phyloP scores from a whole-genome alignment of 2,797 vertebrate species.

The Trachops cirrhosus region DNA sequence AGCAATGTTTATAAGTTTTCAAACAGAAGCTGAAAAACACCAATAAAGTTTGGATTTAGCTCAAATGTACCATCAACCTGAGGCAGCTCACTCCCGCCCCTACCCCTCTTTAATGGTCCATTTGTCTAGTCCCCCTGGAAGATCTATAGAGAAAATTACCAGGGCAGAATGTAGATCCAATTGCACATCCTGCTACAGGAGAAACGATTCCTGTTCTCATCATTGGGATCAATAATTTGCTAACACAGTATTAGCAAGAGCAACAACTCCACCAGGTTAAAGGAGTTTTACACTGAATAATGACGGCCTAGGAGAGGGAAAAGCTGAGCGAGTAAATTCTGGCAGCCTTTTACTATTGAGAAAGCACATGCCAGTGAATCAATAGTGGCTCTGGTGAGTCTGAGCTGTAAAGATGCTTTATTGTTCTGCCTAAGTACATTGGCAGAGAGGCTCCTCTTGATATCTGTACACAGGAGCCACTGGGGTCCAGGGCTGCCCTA shows the following conservation, averaged over 20 bases:
- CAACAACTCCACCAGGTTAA: constrained; percentile 82
- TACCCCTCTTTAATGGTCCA: constrained; percentile 74
- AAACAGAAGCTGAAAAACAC: constrained; percentile 81
- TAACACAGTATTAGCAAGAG: constrained; percentile 83
- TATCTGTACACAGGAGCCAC: constrained; percentile 68
- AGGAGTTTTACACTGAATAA: constrained; percentile 83
- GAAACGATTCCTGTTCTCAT: constrained; percentile 83
- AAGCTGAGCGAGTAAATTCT: constrained; percentile 84
- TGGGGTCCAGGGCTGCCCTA: constrained; percentile 50
- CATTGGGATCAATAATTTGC: constrained; percentile 83
- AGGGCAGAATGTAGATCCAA: constrained; percentile 80
- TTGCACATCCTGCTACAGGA: constrained; percentile 72
- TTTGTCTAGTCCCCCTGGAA: constrained; percentile 79
- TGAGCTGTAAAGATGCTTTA: constrained; percentile 84
- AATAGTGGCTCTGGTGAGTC: constrained; percentile 82
- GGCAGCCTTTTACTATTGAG: constrained; percentile 82
- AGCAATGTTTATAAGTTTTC: constrained; percentile 80
- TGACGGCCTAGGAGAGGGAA: constrained; percentile 77
- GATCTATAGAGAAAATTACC: constrained; percentile 80
- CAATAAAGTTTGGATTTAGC: constrained; percentile 82
- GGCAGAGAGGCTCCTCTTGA: constrained; percentile 73
- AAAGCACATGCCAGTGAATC: constrained; percentile 84
- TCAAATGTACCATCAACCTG: constrained; percentile 80
- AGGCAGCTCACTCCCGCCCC: constrained; percentile 56
- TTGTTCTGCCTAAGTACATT: constrained; percentile 79